Percentiles rank a stretch among this genome's conserved stretches.
Conservation (phyloP, 2,888 invertebrate species). For the Spicauda simplicius region DNA sequence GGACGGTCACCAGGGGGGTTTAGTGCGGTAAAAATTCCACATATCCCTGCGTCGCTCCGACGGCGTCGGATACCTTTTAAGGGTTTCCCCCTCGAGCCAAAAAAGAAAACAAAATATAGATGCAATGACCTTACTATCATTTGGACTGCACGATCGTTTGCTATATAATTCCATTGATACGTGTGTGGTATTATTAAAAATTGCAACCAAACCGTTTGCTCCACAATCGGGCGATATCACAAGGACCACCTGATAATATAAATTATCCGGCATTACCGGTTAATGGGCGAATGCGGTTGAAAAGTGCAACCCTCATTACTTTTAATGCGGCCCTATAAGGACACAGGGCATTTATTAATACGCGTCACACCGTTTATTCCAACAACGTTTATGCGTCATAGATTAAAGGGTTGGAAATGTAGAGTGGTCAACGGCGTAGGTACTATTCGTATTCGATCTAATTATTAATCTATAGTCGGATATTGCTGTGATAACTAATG, state of each 20-base stretch:
- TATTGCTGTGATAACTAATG: too few species aligned
- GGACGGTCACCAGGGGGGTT: too few species aligned
- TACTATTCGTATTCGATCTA: background rate
- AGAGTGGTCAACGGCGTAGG: background rate
- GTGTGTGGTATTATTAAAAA: background rate
- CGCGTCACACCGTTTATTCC: constrained; percentile 13
- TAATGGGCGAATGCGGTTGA: constrained; percentile 33
- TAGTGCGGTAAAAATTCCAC: too few species aligned
- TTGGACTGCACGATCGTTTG: too few species aligned
- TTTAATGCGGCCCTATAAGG: constrained; percentile 36
- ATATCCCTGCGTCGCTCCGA: too few species aligned
- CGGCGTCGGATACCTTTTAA: too few species aligned
- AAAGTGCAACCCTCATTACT: constrained; percentile 33
- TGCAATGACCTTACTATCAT: too few species aligned
- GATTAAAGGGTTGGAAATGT: constrained; percentile 7
- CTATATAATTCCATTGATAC: too few species aligned
- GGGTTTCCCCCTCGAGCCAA: too few species aligned
- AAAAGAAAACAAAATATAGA: too few species aligned
- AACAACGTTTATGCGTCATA: constrained; percentile 23
- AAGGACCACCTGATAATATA: constrained; percentile 31
- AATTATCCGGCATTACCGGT: constrained; percentile 33
- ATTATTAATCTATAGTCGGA: too few species aligned
- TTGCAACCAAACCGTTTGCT: background rate
- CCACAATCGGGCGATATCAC: constrained; percentile 23
- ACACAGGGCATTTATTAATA: constrained; percentile 37